Percentiles rank a stretch among this genome's conserved stretches.
Evolutionary conservation across 2,797 vertebrate genomes (phyloP).

Genomic region (Argentina silus): DNA sequence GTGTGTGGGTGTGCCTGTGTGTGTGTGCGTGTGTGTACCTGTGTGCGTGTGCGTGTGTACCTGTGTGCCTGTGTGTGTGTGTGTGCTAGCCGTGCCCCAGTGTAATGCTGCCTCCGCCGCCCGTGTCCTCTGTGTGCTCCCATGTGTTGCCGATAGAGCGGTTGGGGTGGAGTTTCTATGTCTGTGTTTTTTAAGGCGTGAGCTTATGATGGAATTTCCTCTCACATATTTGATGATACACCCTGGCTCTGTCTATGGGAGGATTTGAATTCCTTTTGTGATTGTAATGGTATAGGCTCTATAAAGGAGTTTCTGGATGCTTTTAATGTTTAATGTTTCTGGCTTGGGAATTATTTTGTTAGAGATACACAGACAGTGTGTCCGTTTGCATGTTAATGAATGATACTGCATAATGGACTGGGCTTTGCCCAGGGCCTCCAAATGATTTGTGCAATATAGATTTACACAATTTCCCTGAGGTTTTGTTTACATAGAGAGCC

Average conservation of each 20-base stretch:
- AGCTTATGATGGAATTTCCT: slow-evolving; percentile 58
- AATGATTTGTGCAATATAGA: too few species aligned
- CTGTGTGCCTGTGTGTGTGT: not conserved
- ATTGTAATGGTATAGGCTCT: not conserved
- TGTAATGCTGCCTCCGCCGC: not conserved
- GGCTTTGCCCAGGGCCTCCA: slow-evolving; percentile 42
- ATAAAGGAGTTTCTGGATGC: too few species aligned
- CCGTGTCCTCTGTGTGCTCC: slow-evolving; percentile 9
- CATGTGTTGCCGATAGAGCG: slow-evolving; percentile 9
- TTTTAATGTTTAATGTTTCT: slow-evolving; percentile 1
- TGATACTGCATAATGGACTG: slow-evolving; percentile 7
- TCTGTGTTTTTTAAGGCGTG: slow-evolving; percentile 16
- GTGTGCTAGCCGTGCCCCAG: not conserved
- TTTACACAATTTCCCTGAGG: too few species aligned
- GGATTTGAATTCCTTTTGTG: not conserved
- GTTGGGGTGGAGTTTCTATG: slow-evolving; percentile 13
- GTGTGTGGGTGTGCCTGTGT: not conserved
- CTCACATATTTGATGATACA: slow-evolving; percentile 45
- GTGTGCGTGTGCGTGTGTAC: too few species aligned
- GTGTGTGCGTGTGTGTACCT: not conserved
- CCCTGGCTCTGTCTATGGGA: not conserved
- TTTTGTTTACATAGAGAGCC: too few species aligned
- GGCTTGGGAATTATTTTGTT: too few species aligned
- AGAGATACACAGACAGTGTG: too few species aligned
- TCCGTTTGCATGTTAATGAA: not conserved